Evolutionary conservation across 2,113 vertebrate species (phyloP).

Genomic region (Ceyx melanurus): DNA sequence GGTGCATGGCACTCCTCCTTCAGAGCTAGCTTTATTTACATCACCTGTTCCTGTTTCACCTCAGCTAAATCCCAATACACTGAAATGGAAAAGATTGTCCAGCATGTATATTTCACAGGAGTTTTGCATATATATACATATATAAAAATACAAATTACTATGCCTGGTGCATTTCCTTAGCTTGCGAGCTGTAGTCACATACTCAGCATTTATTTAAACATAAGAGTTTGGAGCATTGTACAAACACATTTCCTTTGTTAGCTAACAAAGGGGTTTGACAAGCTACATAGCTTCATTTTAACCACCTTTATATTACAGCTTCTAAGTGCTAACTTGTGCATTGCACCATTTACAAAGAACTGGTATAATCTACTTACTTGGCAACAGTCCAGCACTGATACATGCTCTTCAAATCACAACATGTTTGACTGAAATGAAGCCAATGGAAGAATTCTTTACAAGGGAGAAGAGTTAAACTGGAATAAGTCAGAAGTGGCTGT

Average conservation of each 20-base stretch:
- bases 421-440: constrained; percentile 36
- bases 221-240: neutral
- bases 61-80: neutral
- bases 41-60: neutral
- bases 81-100: neutral
- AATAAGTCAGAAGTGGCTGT: neutral
- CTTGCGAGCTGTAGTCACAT: neutral
- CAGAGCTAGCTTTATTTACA: neutral
- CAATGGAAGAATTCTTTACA: constrained; percentile 10
- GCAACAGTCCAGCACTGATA: constrained; percentile 31
- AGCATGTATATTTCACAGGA: neutral
- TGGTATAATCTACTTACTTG: constrained; percentile 10
- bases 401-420: constrained; percentile 35
- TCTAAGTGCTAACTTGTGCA: constrained; percentile 23
- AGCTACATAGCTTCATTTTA: neutral
- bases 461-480: neutral
- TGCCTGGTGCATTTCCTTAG: neutral
- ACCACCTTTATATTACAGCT: neutral
- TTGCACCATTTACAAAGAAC: constrained; percentile 12
- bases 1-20: neutral
- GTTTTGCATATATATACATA: neutral
- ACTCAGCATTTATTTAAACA: neutral
- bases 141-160: neutral
- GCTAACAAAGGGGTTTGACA: constrained; percentile 18
- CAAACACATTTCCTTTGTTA: neutral